Percentiles rank a stretch among this genome's conserved stretches.
Evolutionary conservation across 2,113 vertebrate species (phyloP).

Genomic region (Falcunculus frontatus): DNA sequence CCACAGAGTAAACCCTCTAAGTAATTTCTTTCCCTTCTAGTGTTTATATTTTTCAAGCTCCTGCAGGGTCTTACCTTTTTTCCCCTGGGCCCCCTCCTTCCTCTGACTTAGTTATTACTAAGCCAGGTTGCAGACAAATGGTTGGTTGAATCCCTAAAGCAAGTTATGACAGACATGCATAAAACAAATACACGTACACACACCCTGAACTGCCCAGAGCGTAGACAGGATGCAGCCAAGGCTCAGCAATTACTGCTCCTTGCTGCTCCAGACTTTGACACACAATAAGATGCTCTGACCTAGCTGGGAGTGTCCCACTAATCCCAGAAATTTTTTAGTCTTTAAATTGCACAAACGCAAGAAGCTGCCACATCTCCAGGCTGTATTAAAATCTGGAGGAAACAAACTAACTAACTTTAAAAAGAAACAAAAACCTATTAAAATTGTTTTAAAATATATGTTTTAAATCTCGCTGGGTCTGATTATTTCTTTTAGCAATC

Average conservation of each 20-base stretch:
- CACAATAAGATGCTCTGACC: background rate
- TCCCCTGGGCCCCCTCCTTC: background rate
- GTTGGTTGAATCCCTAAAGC: slow-evolving; percentile 34
- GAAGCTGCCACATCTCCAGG: background rate
- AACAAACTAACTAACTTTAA: background rate
- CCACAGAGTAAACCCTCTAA: background rate
- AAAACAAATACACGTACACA: background rate
- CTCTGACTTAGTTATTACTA: background rate
- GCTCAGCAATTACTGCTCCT: slow-evolving; percentile 25
- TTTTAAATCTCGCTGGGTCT: background rate
- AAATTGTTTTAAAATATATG: background rate
- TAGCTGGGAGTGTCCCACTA: slow-evolving; percentile 11
- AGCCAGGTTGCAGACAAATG: background rate
- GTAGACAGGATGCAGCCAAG: background rate
- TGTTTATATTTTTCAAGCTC: background rate
- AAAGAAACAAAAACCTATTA: background rate
- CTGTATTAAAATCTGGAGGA: background rate
- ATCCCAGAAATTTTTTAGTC: slow-evolving; percentile 7
- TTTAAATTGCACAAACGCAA: background rate
- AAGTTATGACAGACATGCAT: slow-evolving; percentile 46
- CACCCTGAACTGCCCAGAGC: slow-evolving; percentile 40
- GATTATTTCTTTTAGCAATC: background rate
- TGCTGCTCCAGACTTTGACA: background rate
- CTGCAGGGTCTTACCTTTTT: background rate
- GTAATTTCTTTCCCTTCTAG: background rate